A percentile compares a stretch with the other conserved stretches of the same genome.
phyloP scores from a whole-genome alignment of 2,797 vertebrate species.

The Cossypha dichroa region DNA sequence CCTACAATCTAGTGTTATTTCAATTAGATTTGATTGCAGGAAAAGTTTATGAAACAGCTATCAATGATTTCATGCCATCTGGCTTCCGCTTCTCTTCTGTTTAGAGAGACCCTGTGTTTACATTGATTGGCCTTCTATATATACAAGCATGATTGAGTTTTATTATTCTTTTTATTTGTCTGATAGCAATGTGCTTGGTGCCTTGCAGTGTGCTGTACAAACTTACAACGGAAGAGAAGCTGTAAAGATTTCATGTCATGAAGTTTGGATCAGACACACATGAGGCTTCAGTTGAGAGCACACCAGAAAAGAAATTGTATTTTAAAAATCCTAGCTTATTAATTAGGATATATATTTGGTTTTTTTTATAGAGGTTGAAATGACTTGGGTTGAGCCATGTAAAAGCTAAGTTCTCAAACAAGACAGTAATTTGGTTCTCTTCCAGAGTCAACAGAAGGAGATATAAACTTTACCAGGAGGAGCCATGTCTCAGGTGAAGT shows the following conservation, averaged over 20 bases:
- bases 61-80: conserved; percentile 69
- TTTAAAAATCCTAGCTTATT: background rate
- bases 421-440: background rate
- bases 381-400: background rate
- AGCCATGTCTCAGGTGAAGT: background rate
- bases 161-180: conserved; percentile 64
- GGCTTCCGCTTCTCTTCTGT: conserved; percentile 64
- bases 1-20: conserved; percentile 70
- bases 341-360: background rate
- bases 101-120: conserved; percentile 67
- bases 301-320: background rate
- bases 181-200: conserved; percentile 23
- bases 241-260: background rate
- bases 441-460: background rate
- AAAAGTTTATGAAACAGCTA: conserved; percentile 72
- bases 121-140: conserved; percentile 65
- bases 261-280: background rate
- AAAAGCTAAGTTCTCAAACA: background rate
- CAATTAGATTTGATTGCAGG: conserved; percentile 73
- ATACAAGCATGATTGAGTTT: conserved; percentile 61
- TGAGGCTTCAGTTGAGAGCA: background rate
- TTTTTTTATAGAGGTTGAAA: background rate
- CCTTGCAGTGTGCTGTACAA: background rate
- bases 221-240: background rate
- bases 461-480: background rate